Percentiles rank a stretch among this genome's conserved stretches.
Conservation (phyloP, 2,113 vertebrate species). For the Chionomys nivalis region DNA sequence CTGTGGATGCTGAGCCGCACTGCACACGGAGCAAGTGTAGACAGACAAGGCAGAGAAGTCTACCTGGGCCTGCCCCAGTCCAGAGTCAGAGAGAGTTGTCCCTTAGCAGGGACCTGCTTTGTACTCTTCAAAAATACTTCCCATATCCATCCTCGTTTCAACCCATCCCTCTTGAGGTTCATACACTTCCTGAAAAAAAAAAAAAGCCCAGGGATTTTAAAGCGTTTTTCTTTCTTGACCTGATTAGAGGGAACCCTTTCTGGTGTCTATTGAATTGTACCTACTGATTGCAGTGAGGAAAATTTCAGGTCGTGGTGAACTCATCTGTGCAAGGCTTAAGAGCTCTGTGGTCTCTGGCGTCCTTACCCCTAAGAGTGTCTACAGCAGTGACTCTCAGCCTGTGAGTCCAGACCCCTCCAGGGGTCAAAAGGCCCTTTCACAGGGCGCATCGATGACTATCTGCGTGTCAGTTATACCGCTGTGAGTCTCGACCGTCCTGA, state of each 20-base stretch:
- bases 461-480: neutral
- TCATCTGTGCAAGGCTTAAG: conserved; percentile 29
- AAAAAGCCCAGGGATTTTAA: conserved; percentile 27
- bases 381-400: neutral
- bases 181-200: neutral
- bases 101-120: neutral
- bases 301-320: neutral
- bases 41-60: neutral
- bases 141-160: conserved; percentile 1
- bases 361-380: neutral
- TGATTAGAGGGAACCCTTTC: neutral
- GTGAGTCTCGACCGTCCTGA: neutral
- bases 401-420: neutral
- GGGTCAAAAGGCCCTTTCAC: neutral
- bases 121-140: neutral
- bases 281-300: conserved; percentile 27
- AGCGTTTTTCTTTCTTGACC: neutral
- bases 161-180: neutral
- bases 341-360: neutral
- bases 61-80: no score
- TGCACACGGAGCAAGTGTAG: neutral
- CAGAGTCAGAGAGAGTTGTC: neutral
- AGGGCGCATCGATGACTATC: neutral
- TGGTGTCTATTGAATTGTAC: neutral
- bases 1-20: rapidly evolving